phyloP scores from a whole-genome alignment of 1,140 invertebrate genomes.

The Agrilus planipennis region DNA sequence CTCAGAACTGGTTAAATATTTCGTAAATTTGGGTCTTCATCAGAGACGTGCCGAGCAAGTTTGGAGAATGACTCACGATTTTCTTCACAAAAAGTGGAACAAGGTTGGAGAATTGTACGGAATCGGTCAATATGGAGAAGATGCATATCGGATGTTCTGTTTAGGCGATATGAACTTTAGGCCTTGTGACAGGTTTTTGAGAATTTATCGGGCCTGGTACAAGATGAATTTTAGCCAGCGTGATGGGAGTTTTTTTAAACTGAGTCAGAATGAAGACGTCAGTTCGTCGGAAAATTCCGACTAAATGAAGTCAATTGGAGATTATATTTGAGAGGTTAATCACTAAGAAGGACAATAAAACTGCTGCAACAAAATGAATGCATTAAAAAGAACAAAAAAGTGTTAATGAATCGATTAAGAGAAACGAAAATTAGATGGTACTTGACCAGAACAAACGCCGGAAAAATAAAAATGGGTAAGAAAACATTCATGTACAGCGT shows the following conservation, averaged over 20 bases:
- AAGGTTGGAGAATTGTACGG: conserved; percentile 40
- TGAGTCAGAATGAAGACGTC: conserved; percentile 1
- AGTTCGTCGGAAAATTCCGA: not conserved
- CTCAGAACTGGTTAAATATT: conserved; percentile 35
- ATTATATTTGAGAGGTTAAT: too few relatives aligned
- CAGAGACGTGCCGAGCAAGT: conserved; percentile 37
- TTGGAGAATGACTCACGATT: conserved; percentile 42
- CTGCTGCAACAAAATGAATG: not conserved
- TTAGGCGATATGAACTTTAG: conserved; percentile 40
- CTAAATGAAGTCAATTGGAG: too few relatives aligned
- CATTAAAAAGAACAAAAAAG: not conserved
- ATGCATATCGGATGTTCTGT: conserved; percentile 43
- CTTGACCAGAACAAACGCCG: too few relatives aligned
- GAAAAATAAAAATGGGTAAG: too few relatives aligned
- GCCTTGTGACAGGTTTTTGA: conserved; percentile 41
- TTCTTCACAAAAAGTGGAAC: conserved; percentile 41
- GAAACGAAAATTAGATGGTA: too few relatives aligned
- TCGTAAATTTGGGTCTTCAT: conserved; percentile 37
- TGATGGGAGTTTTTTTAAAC: not conserved
- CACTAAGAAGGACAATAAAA: not conserved
- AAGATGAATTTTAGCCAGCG: conserved; percentile 8
- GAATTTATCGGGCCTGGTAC: conserved; percentile 40
- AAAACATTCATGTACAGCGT: too few relatives aligned
- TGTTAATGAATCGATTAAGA: not conserved
- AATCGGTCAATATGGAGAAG: conserved; percentile 43